A percentile compares a stretch with the other conserved stretches of the same genome.
Conservation (phyloP, 1,140 invertebrate genomes). For the Luehdorfia chinensis region DNA sequence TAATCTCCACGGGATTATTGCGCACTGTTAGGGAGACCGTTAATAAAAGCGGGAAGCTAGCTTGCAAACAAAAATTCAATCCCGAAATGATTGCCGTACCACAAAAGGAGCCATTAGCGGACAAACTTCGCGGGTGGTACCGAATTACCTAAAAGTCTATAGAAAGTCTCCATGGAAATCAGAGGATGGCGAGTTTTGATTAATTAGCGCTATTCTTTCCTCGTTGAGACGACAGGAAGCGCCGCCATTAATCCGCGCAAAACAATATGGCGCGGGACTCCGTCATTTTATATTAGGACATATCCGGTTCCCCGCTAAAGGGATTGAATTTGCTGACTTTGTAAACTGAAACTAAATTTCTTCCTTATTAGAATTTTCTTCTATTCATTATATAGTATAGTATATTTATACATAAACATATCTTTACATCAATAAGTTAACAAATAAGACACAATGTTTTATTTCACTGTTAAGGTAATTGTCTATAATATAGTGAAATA, state of each 20-base stretch:
- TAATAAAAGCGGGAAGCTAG: slow-evolving; percentile 44
- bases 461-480: too few relatives aligned
- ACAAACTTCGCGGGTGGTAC: slow-evolving; percentile 55
- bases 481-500: too few relatives aligned
- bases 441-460: too few relatives aligned
- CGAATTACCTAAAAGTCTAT: slow-evolving; percentile 32
- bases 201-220: slow-evolving; percentile 74
- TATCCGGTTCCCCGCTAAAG: slow-evolving; percentile 42
- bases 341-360: background rate
- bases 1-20: slow-evolving; percentile 56
- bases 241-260: slow-evolving; percentile 56
- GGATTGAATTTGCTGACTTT: slow-evolving; percentile 9
- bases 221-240: slow-evolving; percentile 50
- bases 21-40: slow-evolving; percentile 30
- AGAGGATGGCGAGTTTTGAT: slow-evolving; percentile 69
- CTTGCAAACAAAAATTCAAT: slow-evolving; percentile 62
- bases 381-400: too few relatives aligned
- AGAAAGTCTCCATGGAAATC: slow-evolving; percentile 70
- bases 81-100: slow-evolving; percentile 46
- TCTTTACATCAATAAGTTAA: too few relatives aligned
- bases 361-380: too few relatives aligned
- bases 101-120: slow-evolving; percentile 66
- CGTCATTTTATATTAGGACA: slow-evolving; percentile 44
- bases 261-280: slow-evolving; percentile 56
- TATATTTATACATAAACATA: too few relatives aligned